phyloP scores from a whole-genome alignment of 2,113 vertebrate genomes.

The Aphelocoma coerulescens region DNA sequence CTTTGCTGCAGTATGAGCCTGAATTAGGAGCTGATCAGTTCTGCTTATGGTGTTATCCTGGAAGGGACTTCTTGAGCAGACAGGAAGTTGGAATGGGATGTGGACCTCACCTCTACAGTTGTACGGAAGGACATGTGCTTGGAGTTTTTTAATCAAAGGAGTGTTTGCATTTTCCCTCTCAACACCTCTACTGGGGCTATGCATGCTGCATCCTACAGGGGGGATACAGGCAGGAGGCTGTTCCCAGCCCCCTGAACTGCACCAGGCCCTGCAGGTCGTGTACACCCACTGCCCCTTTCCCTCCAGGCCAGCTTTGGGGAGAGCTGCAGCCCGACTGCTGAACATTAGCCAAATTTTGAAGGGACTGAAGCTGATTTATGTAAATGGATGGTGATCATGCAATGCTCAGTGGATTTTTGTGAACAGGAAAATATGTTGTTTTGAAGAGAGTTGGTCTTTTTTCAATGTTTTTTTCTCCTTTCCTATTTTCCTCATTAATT shows the following conservation, averaged over 20 bases:
- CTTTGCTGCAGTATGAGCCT: neutral
- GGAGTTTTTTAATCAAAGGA: neutral
- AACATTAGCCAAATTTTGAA: neutral
- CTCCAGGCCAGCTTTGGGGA: neutral
- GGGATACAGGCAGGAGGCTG: neutral
- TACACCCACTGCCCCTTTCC: rapidly evolving
- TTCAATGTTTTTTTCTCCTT: neutral
- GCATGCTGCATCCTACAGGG: neutral
- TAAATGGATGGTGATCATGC: neutral
- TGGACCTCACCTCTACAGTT: neutral
- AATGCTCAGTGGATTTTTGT: neutral
- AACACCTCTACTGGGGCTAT: rapidly evolving
- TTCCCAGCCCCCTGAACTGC: neutral
- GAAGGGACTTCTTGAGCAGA: neutral
- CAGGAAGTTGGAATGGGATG: neutral
- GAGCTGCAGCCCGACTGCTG: neutral
- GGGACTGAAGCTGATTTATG: neutral
- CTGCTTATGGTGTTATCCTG: neutral
- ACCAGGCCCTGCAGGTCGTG: neutral
- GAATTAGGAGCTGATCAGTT: neutral
- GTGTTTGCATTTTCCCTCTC: neutral
- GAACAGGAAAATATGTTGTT: neutral
- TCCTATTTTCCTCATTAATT: neutral
- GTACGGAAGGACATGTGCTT: rapidly evolving
- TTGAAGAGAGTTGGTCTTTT: neutral